Percentiles rank a stretch among this genome's conserved stretches.
Conservation (phyloP, 1,140 invertebrate genomes). For the Bombus confusus region DNA sequence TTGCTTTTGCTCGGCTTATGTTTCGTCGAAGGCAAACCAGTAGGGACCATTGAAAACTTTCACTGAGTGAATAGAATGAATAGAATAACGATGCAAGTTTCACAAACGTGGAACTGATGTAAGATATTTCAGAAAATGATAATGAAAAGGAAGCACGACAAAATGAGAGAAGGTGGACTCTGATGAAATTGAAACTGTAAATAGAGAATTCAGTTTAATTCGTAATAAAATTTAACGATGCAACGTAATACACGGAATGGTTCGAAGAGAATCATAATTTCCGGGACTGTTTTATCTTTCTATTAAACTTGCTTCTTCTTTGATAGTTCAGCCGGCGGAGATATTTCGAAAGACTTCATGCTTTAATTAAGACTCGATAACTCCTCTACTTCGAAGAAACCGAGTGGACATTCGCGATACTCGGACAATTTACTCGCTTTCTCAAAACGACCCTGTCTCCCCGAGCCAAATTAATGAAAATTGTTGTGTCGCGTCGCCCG, state of each 20-base stretch:
- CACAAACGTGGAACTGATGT: background rate
- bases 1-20: background rate
- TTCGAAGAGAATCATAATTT: background rate
- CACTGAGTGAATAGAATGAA: too few relatives aligned
- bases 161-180: background rate
- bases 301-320: background rate
- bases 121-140: background rate
- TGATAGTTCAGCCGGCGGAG: background rate
- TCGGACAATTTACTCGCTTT: background rate
- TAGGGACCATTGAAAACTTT: background rate
- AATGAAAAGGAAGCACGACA: too few relatives aligned
- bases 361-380: conserved; percentile 16
- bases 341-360: background rate
- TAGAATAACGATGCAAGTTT: background rate
- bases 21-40: background rate
- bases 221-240: background rate
- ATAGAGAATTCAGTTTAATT: background rate
- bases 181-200: background rate
- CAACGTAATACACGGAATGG: background rate
- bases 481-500: conserved; percentile 13
- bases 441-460: background rate
- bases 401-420: background rate
- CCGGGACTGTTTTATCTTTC: background rate
- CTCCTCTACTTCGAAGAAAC: background rate
- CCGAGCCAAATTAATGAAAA: conserved; percentile 42